A percentile compares a stretch with the other conserved stretches of the same genome.
Evolutionary conservation across 2,113 vertebrate species (phyloP).

Genomic region (Lagopus leucura): DNA sequence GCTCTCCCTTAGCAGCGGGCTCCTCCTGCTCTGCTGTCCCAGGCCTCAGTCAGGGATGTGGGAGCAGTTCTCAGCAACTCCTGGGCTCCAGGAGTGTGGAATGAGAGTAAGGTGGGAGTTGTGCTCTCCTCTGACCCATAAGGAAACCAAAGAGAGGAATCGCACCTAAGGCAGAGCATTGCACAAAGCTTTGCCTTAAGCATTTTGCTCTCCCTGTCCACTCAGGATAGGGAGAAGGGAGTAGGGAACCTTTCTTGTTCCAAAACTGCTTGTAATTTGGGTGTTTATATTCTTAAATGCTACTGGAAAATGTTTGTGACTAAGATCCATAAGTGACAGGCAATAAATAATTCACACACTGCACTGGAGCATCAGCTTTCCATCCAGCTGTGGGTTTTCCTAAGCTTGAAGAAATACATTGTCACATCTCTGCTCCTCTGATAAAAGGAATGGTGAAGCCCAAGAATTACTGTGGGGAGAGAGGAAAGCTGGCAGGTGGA

Average conservation of each 20-base stretch:
- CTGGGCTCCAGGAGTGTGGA: neutral
- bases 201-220: neutral
- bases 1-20: neutral
- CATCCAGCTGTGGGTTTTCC: neutral
- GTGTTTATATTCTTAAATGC: neutral
- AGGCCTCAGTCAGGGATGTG: neutral
- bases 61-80: neutral
- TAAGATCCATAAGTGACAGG: neutral
- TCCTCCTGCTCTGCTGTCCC: neutral
- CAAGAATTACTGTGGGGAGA: neutral
- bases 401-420: neutral
- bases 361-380: neutral
- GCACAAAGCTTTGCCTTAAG: neutral
- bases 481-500: neutral
- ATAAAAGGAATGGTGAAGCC: neutral
- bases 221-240: accelerated
- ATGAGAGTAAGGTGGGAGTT: neutral
- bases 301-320: neutral
- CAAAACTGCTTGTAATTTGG: neutral
- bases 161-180: neutral
- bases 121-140: neutral
- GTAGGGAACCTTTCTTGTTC: neutral
- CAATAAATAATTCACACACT: neutral
- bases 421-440: neutral
- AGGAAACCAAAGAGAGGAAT: neutral